Conservation (phyloP, 2,113 vertebrate genomes). For the zebrafish (Danio rerio) region DNA sequence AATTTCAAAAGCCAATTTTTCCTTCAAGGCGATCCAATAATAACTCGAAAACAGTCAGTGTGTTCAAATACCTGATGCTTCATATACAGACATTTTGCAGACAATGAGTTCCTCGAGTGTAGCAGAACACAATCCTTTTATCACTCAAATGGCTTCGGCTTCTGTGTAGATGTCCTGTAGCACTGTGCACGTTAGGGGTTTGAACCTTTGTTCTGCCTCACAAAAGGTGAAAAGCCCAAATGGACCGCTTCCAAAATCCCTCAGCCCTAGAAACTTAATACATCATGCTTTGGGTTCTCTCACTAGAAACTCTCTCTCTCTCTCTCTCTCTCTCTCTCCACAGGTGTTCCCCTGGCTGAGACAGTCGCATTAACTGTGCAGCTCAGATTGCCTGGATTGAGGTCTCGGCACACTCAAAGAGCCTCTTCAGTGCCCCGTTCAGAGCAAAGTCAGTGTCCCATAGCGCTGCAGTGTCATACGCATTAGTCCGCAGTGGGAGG, state of each 20-base stretch:
- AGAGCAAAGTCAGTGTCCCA: background rate
- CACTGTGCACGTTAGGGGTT: background rate
- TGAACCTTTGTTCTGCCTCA: conserved; percentile 22
- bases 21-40: conserved; percentile 53
- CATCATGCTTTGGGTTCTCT: conserved; percentile 16
- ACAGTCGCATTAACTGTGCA: conserved; percentile 36
- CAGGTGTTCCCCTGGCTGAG: conserved; percentile 39
- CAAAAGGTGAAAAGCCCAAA: conserved; percentile 22
- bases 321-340: conserved; percentile 9
- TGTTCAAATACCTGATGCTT: conserved; percentile 37
- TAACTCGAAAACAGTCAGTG: conserved; percentile 49
- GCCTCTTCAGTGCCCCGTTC: conserved; percentile 19
- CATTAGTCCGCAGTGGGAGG: conserved; percentile 21
- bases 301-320: conserved; percentile 32
- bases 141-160: background rate
- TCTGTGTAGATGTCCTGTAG: background rate
- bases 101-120: background rate
- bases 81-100: conserved; percentile 14
- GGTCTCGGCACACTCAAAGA: conserved; percentile 28
- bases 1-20: conserved; percentile 53
- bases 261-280: conserved; percentile 36
- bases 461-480: background rate
- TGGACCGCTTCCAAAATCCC: conserved; percentile 20
- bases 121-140: background rate
- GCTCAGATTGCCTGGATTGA: conserved; percentile 34